These are phyloP conservation scores for Pygoscelis antarcticus DNA, from an alignment of 2,113 vertebrate species.

Conservation along the genomic window DNA sequence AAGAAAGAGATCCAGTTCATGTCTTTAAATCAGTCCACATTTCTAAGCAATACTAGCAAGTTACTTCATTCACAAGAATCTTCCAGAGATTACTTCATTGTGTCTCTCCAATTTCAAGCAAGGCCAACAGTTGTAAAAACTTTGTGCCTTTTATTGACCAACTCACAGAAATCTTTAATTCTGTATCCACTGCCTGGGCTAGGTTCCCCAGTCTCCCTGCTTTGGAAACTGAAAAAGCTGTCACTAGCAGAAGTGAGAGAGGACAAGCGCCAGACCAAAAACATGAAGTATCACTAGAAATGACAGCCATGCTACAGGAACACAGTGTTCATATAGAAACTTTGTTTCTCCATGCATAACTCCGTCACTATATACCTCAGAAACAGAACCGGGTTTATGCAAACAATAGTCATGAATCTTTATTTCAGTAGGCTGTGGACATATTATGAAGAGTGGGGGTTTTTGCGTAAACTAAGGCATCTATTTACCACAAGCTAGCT, in stretches of 20 bases:
- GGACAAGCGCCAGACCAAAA: neutral
- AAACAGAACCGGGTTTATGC: neutral
- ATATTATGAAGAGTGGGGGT: accelerated
- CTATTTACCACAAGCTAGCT: neutral
- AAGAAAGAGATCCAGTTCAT: accelerated
- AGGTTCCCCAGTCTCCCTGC: neutral
- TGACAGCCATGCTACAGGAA: neutral
- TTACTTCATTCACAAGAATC: neutral
- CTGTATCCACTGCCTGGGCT: neutral
- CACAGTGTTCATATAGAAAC: neutral
- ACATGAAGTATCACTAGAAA: neutral
- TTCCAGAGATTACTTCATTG: neutral
- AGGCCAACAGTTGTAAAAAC: neutral
- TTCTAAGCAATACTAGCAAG: neutral
- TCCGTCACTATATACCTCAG: neutral
- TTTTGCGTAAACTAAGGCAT: neutral
- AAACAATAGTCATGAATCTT: neutral
- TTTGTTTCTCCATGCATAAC: neutral
- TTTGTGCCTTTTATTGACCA: neutral
- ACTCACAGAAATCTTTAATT: neutral
- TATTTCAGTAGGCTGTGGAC: neutral
- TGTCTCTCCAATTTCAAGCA: neutral
- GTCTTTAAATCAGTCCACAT: neutral
- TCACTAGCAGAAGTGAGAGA: neutral
- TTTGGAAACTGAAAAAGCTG: neutral